Percentiles rank a stretch among this genome's conserved stretches.
phyloP scores from a whole-genome alignment of 1,140 invertebrate genomes.

The Leptinotarsa lineolata region DNA sequence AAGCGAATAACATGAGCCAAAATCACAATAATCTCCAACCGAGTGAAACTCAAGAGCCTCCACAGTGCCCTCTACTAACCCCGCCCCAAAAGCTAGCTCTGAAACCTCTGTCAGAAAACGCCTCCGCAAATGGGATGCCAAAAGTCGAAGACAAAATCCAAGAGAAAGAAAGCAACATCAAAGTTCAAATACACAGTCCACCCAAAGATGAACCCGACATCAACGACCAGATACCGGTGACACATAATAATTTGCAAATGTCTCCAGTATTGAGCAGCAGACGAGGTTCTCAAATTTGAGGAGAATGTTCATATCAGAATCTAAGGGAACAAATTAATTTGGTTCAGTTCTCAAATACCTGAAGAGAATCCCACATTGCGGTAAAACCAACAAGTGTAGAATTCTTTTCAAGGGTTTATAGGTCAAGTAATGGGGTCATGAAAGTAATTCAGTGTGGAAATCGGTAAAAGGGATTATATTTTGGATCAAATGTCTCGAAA shows the following conservation, averaged over 20 bases:
- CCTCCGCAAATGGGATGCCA: constrained; percentile 3
- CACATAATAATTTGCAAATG: constrained; percentile 32
- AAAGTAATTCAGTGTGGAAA: no score
- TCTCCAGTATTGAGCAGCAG: constrained; percentile 46
- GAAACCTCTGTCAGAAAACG: constrained; percentile 13
- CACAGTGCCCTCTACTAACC: no score
- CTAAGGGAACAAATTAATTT: constrained; percentile 8
- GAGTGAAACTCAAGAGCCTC: no score
- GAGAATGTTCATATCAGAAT: constrained; percentile 18
- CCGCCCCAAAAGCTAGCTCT: neutral
- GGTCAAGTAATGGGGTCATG: no score
- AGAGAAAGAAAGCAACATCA: constrained; percentile 22
- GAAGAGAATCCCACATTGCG: no score
- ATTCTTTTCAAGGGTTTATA: no score
- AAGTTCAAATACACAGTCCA: constrained; percentile 35
- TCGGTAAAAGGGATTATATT: no score
- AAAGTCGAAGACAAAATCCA: neutral
- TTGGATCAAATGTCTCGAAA: no score
- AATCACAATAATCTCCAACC: neutral
- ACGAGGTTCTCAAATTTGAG: constrained; percentile 42
- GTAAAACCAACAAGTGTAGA: no score
- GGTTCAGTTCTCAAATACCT: constrained; percentile 1
- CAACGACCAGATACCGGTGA: constrained; percentile 6
- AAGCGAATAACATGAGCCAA: neutral
- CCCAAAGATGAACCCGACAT: constrained; percentile 23